Conservation (phyloP, 2,113 vertebrate genomes). For the Thermophis baileyi region DNA sequence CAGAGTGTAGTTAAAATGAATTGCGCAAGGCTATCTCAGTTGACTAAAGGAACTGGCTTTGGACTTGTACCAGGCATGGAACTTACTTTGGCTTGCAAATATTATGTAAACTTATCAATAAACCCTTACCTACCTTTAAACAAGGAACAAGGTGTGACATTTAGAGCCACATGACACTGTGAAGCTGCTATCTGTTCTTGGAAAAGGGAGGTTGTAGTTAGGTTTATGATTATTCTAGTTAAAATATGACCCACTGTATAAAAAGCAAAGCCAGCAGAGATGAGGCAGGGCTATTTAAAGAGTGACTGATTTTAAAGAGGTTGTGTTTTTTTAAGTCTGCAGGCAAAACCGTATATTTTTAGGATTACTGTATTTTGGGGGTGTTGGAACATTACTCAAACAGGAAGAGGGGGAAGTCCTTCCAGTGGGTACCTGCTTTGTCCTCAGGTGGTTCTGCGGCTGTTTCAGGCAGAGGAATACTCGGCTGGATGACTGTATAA, state of each 20-base stretch:
- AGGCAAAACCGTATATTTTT: background rate
- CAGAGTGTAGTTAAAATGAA: background rate
- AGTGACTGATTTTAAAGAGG: background rate
- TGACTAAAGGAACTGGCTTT: background rate
- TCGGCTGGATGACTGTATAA: background rate
- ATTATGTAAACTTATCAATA: background rate
- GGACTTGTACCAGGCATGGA: background rate
- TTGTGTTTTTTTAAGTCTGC: background rate
- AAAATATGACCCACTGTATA: conserved; percentile 46
- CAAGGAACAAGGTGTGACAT: background rate
- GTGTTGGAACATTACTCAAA: background rate
- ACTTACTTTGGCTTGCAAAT: background rate
- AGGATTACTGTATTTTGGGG: conserved; percentile 11
- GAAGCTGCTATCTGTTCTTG: background rate
- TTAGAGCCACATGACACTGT: background rate
- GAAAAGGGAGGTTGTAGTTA: conserved; percentile 33
- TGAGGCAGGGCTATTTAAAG: conserved; percentile 36
- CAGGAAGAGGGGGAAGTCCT: conserved; percentile 1
- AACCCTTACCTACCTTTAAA: background rate
- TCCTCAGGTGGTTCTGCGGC: background rate
- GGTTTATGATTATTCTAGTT: conserved; percentile 41
- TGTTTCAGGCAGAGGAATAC: background rate
- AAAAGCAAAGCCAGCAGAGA: conserved; percentile 46
- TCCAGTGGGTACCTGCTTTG: background rate
- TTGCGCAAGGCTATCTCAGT: background rate